Conservation (phyloP, 2,797 vertebrate species). For the Otus scops region DNA sequence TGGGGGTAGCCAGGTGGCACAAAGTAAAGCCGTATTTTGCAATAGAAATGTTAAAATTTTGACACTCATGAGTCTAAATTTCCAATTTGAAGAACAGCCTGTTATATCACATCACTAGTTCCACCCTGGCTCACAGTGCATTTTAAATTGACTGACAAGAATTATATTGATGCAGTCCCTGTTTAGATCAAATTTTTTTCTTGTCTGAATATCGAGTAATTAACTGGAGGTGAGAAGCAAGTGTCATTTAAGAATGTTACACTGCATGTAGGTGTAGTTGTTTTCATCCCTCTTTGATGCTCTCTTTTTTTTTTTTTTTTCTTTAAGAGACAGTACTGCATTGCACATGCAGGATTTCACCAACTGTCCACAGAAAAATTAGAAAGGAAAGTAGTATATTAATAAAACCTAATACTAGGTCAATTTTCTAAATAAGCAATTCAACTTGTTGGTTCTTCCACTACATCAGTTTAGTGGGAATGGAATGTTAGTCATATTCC, state of each 20-base stretch:
- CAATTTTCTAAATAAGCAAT: not conserved
- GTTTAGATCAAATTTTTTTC: not conserved
- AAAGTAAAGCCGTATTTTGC: not conserved
- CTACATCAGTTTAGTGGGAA: not conserved
- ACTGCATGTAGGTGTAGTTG: not conserved
- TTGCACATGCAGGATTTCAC: not conserved
- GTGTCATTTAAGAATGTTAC: not conserved
- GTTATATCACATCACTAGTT: not conserved
- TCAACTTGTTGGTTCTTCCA: not conserved
- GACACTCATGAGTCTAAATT: not conserved
- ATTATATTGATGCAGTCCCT: not conserved
- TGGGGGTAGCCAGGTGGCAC: not conserved
- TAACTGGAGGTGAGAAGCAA: not conserved
- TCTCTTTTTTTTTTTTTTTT: not conserved
- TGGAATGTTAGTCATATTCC: not conserved
- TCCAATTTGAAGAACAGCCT: not conserved
- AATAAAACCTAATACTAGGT: not conserved
- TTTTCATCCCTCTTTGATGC: not conserved
- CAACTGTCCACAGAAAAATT: not conserved
- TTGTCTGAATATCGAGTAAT: not conserved
- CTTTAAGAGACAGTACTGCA: not conserved
- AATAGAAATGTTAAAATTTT: not conserved
- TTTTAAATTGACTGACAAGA: not conserved
- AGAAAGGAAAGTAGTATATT: not conserved
- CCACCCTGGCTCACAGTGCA: not conserved